These are phyloP conservation scores for Telmatochromis sp. DNA, from an alignment of 2,113 vertebrate species.

Conservation along the genomic window DNA sequence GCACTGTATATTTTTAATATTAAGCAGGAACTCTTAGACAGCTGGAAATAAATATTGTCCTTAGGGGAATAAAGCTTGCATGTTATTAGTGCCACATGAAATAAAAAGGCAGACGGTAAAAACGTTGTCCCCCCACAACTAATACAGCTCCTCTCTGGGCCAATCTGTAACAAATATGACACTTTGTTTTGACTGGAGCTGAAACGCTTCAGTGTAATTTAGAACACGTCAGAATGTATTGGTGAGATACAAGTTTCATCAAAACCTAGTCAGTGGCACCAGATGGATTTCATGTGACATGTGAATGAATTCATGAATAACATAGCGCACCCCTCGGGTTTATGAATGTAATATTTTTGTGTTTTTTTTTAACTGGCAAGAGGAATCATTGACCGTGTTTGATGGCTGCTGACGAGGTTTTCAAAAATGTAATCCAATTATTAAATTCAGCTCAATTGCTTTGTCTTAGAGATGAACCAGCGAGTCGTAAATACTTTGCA, in stretches of 20 bases:
- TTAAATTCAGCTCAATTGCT: neutral
- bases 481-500: neutral
- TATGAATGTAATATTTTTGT: neutral
- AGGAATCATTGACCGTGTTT: neutral
- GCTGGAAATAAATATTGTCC: neutral
- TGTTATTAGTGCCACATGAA: constrained; percentile 5
- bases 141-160: neutral
- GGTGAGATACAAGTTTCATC: constrained; percentile 3
- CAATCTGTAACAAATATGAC: neutral
- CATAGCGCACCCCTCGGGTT: neutral
- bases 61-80: neutral
- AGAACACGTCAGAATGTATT: constrained; percentile 2
- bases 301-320: constrained; percentile 44
- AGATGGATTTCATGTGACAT: constrained; percentile 26
- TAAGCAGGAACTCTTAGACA: neutral
- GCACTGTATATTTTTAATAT: neutral
- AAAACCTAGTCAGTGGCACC: neutral
- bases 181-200: constrained; percentile 22
- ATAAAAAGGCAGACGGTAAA: neutral
- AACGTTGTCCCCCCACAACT: neutral
- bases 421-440: neutral
- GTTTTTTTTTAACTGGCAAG: neutral
- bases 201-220: constrained; percentile 1
- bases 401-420: neutral
- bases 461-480: neutral